phyloP scores from a whole-genome alignment of 2,113 vertebrate genomes.

The Calypte anna region DNA sequence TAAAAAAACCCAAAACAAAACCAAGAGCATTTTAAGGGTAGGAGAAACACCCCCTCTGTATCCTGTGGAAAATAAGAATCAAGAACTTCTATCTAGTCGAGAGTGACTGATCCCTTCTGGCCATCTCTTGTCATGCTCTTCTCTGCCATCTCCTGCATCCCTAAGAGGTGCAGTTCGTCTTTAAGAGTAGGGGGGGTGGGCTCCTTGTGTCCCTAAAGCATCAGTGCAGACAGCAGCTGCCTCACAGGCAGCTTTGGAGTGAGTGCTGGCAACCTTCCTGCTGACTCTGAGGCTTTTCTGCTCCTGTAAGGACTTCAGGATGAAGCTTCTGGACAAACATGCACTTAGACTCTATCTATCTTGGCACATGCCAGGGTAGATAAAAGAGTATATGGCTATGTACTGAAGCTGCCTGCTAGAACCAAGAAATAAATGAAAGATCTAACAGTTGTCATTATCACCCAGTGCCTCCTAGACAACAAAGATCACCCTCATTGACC shows the following conservation, averaged over 20 bases:
- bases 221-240: background rate
- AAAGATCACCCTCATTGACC: background rate
- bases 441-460: background rate
- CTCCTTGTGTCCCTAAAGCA: background rate
- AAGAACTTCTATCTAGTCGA: background rate
- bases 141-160: background rate
- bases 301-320: constrained; percentile 41
- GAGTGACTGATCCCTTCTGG: background rate
- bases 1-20: background rate
- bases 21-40: background rate
- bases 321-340: constrained; percentile 28
- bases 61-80: background rate
- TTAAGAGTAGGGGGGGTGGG: background rate
- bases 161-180: background rate
- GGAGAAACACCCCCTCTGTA: background rate
- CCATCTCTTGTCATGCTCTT: background rate
- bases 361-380: constrained; percentile 68
- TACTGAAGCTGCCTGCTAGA: constrained; percentile 3
- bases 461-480: background rate
- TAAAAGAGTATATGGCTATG: constrained; percentile 15
- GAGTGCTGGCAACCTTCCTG: constrained; percentile 13
- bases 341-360: constrained; percentile 33
- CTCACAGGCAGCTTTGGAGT: background rate
- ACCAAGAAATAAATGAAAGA: constrained; percentile 4
- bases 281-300: constrained; percentile 45